Evolutionary conservation across 1,140 invertebrate genomes (phyloP), one percentile per base, ranked within the genome.

Genomic region (Drosophila parabipectinata): DNA sequence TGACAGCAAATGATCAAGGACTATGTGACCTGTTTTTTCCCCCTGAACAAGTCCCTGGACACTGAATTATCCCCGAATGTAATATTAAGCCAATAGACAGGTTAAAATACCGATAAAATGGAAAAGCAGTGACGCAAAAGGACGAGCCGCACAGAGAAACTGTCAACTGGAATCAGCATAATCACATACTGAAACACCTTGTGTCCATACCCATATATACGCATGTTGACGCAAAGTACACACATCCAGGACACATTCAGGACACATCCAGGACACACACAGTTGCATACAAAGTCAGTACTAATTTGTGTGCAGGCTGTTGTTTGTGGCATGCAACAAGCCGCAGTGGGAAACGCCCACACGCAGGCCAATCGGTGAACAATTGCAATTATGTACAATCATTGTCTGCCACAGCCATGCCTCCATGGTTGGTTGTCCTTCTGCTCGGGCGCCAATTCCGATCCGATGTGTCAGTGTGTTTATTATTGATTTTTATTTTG

Each of bases 401-500:
- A 69, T 69, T 69, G 66, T 69, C 66, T 68, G 51, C 34, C 34
- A 37, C 34, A n/a, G 2, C 34, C 12, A 15, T 21, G 61, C 52
- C 61, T 12, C 15, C 32, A n/a, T 7, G 0, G 48, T 8, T 5
- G 3, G 1, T 58, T 15, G 30, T 56, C 54, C 44, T 37, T 44
- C 15, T 21, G 44, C 15, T 9, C 30, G 58, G 63, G 32, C 57
- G 41, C 62, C 28, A 34, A 26, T 50, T 28, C 48, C 50, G 32
- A 28, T 28, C 26, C 50, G 32, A 12, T 57, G 52, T 51, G 52
- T 51, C 53, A 30, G 39, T 74, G 53, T 63, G 71, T 54, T 58
- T 57, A 45, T 75, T 75, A 75, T 75, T 74, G 72, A 74, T 74
- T 74, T 69, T 74, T 71, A 74, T 75, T 72, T 72, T 72, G 61